Percentiles rank a stretch among this genome's conserved stretches.
Conservation (phyloP, 1,140 invertebrate species). For the Zelostemma sp. region DNA sequence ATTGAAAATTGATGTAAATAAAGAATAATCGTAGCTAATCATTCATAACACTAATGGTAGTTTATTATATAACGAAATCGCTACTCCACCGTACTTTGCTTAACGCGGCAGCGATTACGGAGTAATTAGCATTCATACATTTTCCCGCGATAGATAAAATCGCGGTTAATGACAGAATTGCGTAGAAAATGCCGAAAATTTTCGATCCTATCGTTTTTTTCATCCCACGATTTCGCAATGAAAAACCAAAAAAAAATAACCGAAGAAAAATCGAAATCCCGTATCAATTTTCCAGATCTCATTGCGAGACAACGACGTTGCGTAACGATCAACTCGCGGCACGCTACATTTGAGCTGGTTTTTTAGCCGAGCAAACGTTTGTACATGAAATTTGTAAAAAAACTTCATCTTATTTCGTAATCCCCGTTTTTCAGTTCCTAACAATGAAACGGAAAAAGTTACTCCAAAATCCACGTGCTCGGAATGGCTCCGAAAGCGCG, state of each 20-base stretch:
- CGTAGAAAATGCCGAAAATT: slow-evolving; percentile 10
- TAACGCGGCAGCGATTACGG: background rate
- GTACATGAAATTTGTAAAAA: slow-evolving; percentile 1
- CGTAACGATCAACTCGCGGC: background rate
- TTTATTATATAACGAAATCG: slow-evolving; percentile 22
- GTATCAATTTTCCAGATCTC: background rate
- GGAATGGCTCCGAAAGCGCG: slow-evolving; percentile 62
- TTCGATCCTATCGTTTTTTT: too few relatives aligned
- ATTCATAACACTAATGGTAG: background rate
- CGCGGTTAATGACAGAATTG: slow-evolving; percentile 22
- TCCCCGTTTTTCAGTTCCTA: slow-evolving; percentile 43
- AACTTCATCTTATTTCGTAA: background rate
- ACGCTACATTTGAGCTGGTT: too few relatives aligned
- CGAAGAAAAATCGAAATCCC: background rate
- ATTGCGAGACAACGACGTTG: background rate
- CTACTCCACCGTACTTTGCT: background rate
- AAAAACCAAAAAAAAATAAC: too few relatives aligned
- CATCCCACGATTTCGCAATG: background rate
- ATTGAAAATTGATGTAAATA: too few relatives aligned
- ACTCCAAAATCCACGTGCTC: slow-evolving; percentile 33
- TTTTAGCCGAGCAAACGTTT: too few relatives aligned
- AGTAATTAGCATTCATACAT: slow-evolving; percentile 17
- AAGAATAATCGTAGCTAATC: too few relatives aligned
- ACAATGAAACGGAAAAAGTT: slow-evolving; percentile 14
- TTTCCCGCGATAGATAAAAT: slow-evolving; percentile 30